A percentile compares a stretch with the other conserved stretches of the same genome.
Conservation (phyloP, 2,113 vertebrate genomes). For the Azemiops feae region DNA sequence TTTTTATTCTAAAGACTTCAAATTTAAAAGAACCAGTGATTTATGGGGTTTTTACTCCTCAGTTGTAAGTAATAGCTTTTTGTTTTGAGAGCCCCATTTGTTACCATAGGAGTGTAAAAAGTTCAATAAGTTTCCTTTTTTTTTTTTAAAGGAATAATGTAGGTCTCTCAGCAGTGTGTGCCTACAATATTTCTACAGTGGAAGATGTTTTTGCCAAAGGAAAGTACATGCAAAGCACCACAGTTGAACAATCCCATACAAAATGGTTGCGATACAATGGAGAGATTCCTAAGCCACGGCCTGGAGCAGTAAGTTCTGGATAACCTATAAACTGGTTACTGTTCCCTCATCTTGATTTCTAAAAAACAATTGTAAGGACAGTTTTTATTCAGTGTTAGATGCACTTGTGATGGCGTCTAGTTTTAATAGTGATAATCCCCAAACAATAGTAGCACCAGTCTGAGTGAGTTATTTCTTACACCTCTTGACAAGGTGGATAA, state of each 20-base stretch:
- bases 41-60: conserved; percentile 91
- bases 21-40: conserved; percentile 82
- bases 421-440: not conserved
- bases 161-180: conserved; percentile 92
- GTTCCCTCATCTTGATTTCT: not conserved
- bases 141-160: conserved; percentile 82
- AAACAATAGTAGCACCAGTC: not conserved
- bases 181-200: conserved; percentile 82
- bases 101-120: not conserved
- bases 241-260: conserved; percentile 91
- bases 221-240: conserved; percentile 96
- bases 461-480: not conserved
- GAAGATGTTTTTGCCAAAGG: conserved; percentile 90
- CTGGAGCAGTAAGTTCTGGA: conserved; percentile 85
- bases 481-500: not conserved
- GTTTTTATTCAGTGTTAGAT: not conserved
- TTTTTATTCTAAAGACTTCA: conserved; percentile 83
- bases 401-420: not conserved
- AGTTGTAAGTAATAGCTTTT: conserved; percentile 81
- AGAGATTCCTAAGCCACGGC: conserved; percentile 83
- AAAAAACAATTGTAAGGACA: not conserved
- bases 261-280: conserved; percentile 95
- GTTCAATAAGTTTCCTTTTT: not conserved
- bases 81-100: not conserved
- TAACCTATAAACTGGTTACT: not conserved